Base-by-base conservation (phyloP, 2,113 vertebrate species). In the Steatornis caripensis region DNA sequence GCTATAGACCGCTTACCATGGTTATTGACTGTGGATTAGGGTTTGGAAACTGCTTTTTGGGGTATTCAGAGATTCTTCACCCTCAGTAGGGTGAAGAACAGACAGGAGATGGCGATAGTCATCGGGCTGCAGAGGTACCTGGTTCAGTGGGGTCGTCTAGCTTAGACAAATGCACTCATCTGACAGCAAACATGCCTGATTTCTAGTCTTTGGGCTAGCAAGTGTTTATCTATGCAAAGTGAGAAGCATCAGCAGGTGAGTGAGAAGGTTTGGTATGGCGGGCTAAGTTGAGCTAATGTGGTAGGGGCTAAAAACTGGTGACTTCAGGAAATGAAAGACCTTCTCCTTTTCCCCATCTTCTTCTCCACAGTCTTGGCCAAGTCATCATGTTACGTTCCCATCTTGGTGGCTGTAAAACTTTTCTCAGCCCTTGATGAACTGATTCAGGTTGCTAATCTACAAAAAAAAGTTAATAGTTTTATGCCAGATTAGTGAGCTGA, bases 371-470 rank as follows among this genome's bases (percentile, higher is more conserved):
- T 34, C 53, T 61, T 87, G 41, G 23, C 34, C 11, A 32, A 20
- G 10, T 48, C 66, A 34, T 45, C 24, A 4, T 11, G 12, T 57
- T 36, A 15, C 58, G 7, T 8, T 15, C 4, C 12, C 1, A 0
- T 54, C 30, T 54, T 53, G 13, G 30, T 54, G 62, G 30, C 57
- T 60, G 19, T 46, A 60, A 71, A 48, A 54, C n/a, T 39, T 53
- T 5, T 51, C n/a, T 70, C 43, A 70, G n/a, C 34, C 49, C 26
- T 41, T 53, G 32, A 34, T 65, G 57, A 87, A 34, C 12, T 46
- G 39, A 58, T 54, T 58, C 30, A 32, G 9, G 69, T 75, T 2
- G 9, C 12, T 80, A 51, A 32, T 62, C 23, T 37, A 57, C 6
- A 9, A 18, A 7, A 54, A 53, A 30, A 29, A 24, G 13, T 24